These are phyloP conservation scores for Brachyptera putata DNA, from an alignment of 2,888 invertebrate species.

Conservation along the genomic window DNA sequence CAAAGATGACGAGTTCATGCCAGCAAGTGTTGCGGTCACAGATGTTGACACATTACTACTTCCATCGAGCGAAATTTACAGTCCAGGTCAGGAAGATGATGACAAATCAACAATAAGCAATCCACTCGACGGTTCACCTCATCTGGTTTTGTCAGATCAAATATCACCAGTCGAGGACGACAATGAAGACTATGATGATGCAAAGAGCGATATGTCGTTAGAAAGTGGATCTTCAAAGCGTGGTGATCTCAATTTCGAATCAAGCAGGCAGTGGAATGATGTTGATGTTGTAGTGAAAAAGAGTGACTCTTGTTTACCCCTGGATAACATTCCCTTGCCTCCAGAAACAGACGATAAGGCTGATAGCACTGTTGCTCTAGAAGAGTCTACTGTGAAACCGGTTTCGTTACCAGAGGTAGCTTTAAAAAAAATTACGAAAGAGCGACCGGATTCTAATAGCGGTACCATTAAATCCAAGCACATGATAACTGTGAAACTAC, in stretches of 20 bases:
- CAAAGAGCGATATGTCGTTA: slow-evolving; percentile 23
- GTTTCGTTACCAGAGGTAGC: too few relatives aligned
- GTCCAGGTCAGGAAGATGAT: slow-evolving; percentile 25
- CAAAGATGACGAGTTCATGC: not conserved
- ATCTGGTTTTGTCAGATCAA: not conserved
- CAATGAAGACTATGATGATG: not conserved
- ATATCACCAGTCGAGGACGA: not conserved
- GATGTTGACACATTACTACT: too few relatives aligned
- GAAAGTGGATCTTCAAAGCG: too few relatives aligned
- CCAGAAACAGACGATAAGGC: not conserved
- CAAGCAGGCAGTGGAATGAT: too few relatives aligned
- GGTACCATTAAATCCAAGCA: slow-evolving; percentile 3
- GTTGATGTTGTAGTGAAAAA: too few relatives aligned
- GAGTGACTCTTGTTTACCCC: not conserved
- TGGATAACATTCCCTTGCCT: slow-evolving; percentile 29
- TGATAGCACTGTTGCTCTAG: not conserved
- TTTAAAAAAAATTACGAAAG: too few relatives aligned
- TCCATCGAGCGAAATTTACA: slow-evolving; percentile 20
- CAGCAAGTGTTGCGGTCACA: too few relatives aligned
- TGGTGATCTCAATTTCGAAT: too few relatives aligned
- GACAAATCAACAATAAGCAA: slow-evolving; percentile 4
- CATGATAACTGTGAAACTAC: slow-evolving; percentile 27
- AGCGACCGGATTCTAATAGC: not conserved
- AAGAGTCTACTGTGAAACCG: not conserved
- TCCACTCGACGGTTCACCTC: slow-evolving; percentile 13